Conservation (phyloP, 2,797 vertebrate species). For the Loriculus beryllinus region DNA sequence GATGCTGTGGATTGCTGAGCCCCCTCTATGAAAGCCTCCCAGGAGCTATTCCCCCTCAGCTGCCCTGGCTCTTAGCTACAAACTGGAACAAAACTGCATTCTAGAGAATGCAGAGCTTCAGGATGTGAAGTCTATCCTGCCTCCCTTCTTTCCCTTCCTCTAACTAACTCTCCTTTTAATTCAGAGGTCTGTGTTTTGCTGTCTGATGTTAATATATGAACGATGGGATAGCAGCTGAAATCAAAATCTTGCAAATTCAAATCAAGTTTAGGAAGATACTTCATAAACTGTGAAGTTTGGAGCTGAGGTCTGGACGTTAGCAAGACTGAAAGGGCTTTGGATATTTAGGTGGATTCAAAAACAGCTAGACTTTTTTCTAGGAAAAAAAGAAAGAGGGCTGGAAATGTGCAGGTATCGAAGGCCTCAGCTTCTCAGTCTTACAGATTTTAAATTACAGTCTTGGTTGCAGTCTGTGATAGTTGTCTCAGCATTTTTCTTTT, state of each 20-base stretch:
- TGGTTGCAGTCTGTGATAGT: background rate
- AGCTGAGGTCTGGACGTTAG: background rate
- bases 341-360: background rate
- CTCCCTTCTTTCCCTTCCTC: background rate
- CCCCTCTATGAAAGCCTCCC: background rate
- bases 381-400: too few relatives aligned
- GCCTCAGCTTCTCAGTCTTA: background rate
- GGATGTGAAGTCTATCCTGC: background rate
- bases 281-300: background rate
- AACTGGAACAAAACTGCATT: background rate
- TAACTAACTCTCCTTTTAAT: background rate
- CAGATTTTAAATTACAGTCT: background rate
- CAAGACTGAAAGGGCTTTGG: background rate
- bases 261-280: background rate
- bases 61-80: background rate
- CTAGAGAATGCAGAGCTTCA: background rate
- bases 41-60: background rate
- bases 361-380: background rate
- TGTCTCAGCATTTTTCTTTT: constrained; percentile 11
- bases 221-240: background rate
- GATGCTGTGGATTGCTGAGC: background rate
- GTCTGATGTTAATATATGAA: background rate
- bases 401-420: background rate
- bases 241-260: background rate
- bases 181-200: background rate